These are phyloP conservation scores for Uropsilus gracilis DNA, from an alignment of 2,113 vertebrate species.

Conservation along the genomic window DNA sequence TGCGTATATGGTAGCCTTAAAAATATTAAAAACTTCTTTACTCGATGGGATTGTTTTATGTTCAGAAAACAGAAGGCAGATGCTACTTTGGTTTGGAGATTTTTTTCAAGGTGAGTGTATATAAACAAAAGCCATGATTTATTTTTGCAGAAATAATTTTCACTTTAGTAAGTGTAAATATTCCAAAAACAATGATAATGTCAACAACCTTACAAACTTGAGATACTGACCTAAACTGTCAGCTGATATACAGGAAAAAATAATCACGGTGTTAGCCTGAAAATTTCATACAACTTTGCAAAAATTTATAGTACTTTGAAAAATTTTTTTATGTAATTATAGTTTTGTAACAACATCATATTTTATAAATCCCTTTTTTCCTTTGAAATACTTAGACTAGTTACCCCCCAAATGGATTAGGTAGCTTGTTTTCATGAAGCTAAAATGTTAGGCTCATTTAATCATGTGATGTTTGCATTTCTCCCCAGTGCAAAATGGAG, in stretches of 20 bases:
- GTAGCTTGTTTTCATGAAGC: slow-evolving; percentile 8
- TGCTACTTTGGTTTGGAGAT: not conserved
- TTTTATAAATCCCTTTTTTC: not conserved
- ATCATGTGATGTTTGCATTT: not conserved
- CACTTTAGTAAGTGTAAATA: not conserved
- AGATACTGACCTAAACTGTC: not conserved
- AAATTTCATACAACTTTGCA: not conserved
- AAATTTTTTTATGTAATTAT: not conserved
- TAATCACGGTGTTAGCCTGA: not conserved
- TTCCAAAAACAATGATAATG: not conserved
- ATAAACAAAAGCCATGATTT: not conserved
- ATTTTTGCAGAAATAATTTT: slow-evolving; percentile 38
- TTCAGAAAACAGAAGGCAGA: not conserved
- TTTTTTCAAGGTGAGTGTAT: not conserved
- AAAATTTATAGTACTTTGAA: slow-evolving; percentile 19
- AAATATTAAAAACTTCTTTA: not conserved
- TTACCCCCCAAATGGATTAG: not conserved
- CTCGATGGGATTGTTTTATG: not conserved
- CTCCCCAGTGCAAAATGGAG: not conserved
- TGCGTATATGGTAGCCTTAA: not conserved
- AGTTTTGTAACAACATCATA: not conserved
- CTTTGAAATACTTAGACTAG: not conserved
- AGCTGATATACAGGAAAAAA: not conserved
- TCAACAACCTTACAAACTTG: not conserved
- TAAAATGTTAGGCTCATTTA: slow-evolving; percentile 46